Percentiles rank a stretch among this genome's conserved stretches.
Conservation (phyloP, 2,888 invertebrate species). For the Caenorhabditis sulstoni region DNA sequence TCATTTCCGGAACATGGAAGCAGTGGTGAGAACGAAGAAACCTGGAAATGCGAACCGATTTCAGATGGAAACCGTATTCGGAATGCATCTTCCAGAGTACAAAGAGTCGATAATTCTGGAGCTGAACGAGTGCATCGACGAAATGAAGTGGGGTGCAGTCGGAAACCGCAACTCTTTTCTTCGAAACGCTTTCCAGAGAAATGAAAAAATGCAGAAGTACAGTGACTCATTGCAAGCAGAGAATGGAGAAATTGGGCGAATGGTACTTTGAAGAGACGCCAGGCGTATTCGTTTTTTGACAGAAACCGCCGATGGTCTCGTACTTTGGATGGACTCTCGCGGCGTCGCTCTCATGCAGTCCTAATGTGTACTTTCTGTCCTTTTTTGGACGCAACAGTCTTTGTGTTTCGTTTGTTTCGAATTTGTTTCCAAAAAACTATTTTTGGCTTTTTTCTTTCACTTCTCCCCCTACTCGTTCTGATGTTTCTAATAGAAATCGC, state of each 20-base stretch:
- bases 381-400: no score
- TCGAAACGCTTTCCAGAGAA: slow-evolving; percentile 12
- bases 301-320: not conserved
- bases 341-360: no score
- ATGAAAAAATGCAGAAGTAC: slow-evolving; percentile 32
- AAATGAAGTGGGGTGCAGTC: slow-evolving; percentile 4
- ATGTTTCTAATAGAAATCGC: no score
- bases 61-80: slow-evolving; percentile 7
- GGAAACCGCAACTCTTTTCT: not conserved
- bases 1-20: slow-evolving; percentile 5
- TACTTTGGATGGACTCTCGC: slow-evolving; percentile 13
- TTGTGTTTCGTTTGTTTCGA: no score
- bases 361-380: no score
- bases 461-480: no score
- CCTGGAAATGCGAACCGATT: not conserved
- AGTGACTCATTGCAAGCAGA: slow-evolving; percentile 13
- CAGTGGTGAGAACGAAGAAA: not conserved
- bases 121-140: slow-evolving; percentile 29
- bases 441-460: no score
- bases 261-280: slow-evolving; percentile 18
- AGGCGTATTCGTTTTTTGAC: slow-evolving; percentile 19
- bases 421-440: no score
- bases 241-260: slow-evolving; percentile 10
- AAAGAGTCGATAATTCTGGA: not conserved
- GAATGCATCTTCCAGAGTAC: not conserved